phyloP scores from a whole-genome alignment of 2,888 invertebrate species.

The Melanargia galathea region DNA sequence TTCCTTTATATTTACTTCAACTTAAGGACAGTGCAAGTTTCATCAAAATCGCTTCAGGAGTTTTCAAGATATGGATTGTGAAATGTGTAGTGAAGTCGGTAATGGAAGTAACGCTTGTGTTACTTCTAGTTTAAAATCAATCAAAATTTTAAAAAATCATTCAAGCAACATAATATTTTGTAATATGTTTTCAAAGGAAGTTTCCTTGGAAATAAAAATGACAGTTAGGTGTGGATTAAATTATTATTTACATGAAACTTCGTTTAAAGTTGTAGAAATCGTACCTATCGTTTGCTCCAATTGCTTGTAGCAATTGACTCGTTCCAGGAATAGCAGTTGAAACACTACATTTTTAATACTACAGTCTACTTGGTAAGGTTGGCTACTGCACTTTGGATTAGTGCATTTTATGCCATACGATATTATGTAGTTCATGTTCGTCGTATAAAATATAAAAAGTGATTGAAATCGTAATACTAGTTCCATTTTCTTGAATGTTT shows the following conservation, averaged over 20 bases:
- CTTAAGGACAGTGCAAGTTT: no score
- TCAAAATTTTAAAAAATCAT: neutral
- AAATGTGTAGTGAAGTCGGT: no score
- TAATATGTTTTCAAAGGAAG: neutral
- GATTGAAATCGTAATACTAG: no score
- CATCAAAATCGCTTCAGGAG: no score
- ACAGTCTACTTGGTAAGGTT: conserved; percentile 43
- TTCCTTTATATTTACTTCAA: no score
- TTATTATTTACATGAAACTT: conserved; percentile 15
- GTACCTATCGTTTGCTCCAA: conserved; percentile 9
- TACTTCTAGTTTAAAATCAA: neutral
- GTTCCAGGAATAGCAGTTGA: conserved; percentile 65
- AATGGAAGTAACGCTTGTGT: no score
- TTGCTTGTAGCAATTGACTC: conserved; percentile 54
- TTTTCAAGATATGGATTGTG: no score
- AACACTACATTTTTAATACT: conserved; percentile 70
- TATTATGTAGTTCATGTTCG: neutral
- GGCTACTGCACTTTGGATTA: conserved; percentile 28
- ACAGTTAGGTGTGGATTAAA: conserved; percentile 6
- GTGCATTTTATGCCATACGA: conserved; percentile 2
- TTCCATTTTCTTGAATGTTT: no score
- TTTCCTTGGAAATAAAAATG: neutral
- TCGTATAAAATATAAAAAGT: no score
- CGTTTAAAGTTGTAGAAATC: conserved; percentile 7
- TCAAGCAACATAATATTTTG: neutral